A percentile compares a stretch with the other conserved stretches of the same genome.
These are phyloP conservation scores for Iguana delicatissima DNA, from an alignment of 2,797 vertebrate genomes.

Conservation along the genomic window DNA sequence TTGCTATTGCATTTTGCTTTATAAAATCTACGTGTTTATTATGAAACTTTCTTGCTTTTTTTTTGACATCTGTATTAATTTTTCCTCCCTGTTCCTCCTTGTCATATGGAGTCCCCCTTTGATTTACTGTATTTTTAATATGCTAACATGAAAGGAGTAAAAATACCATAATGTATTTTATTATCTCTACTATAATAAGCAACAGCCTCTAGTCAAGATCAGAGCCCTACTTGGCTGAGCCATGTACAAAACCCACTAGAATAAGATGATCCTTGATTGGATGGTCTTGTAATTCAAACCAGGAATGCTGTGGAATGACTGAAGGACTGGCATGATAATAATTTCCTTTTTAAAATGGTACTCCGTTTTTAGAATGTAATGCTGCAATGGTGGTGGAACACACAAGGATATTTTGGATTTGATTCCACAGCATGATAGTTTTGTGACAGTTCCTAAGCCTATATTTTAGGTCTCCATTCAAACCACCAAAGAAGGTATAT, in stretches of 20 bases:
- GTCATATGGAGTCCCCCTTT: slow-evolving; percentile 31
- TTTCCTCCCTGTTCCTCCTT: slow-evolving; percentile 5
- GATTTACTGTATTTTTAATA: slow-evolving; percentile 37
- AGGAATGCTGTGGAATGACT: slow-evolving; percentile 12
- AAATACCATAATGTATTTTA: slow-evolving; percentile 45
- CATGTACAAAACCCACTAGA: slow-evolving; percentile 21
- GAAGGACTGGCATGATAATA: slow-evolving; percentile 45
- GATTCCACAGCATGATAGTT: background rate
- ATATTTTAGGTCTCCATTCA: background rate
- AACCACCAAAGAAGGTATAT: background rate
- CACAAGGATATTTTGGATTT: background rate
- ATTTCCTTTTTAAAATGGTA: slow-evolving; percentile 52
- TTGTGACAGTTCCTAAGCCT: background rate
- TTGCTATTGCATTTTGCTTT: slow-evolving; percentile 37
- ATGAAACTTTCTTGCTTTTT: slow-evolving; percentile 50
- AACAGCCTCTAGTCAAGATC: slow-evolving; percentile 25
- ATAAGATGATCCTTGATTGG: slow-evolving; percentile 40
- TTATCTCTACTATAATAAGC: slow-evolving; percentile 26
- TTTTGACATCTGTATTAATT: slow-evolving; percentile 29
- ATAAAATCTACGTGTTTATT: slow-evolving; percentile 19
- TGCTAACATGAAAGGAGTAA: slow-evolving; percentile 35
- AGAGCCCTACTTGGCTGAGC: background rate
- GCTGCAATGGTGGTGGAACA: background rate
- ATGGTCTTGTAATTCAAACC: slow-evolving; percentile 53
- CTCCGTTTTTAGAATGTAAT: slow-evolving; percentile 3